Evolutionary conservation across 2,113 vertebrate species (phyloP).

Genomic region (Eulacestoma nigropectus): DNA sequence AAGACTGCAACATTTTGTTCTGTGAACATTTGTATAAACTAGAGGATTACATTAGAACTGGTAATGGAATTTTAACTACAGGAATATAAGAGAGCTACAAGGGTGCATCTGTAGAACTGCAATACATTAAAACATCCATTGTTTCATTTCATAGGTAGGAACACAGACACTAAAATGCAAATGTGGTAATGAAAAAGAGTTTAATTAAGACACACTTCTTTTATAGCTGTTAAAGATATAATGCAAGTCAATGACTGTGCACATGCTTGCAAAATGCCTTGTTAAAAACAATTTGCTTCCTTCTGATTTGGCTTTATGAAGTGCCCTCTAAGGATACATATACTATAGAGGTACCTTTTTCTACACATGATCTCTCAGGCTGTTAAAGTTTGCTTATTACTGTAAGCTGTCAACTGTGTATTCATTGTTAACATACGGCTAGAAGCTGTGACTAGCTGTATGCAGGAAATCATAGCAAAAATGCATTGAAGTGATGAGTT

Average conservation of each 20-base stretch:
- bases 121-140: not conserved
- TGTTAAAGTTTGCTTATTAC: not conserved
- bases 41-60: not conserved
- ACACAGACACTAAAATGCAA: not conserved
- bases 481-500: not conserved
- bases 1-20: not conserved
- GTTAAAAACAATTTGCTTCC: not conserved
- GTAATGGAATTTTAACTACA: constrained; percentile 15
- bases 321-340: not conserved
- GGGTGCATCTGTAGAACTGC: not conserved
- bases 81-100: not conserved
- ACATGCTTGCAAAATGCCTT: not conserved
- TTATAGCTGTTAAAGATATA: not conserved
- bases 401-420: not conserved
- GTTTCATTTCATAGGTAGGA: not conserved
- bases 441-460: not conserved
- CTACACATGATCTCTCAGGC: not conserved
- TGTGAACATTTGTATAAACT: not conserved
- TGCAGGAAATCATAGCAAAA: not conserved
- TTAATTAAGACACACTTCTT: not conserved
- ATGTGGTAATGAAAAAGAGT: not conserved
- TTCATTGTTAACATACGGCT: not conserved
- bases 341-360: not conserved
- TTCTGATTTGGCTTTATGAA: not conserved
- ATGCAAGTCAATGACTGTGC: not conserved